phyloP scores from a whole-genome alignment of 1,140 invertebrate genomes.

The Ips typographus region DNA sequence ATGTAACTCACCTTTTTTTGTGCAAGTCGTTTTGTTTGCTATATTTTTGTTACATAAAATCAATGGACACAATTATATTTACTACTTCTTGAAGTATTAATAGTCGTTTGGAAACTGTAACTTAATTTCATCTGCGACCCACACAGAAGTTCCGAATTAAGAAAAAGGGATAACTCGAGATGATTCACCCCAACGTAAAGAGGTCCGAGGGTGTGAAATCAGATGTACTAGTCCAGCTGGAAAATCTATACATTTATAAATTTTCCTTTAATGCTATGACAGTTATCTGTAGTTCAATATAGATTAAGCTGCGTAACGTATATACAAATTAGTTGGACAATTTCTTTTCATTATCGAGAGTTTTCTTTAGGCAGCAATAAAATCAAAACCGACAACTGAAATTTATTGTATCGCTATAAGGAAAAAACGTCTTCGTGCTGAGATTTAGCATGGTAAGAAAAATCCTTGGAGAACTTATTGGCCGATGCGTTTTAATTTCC shows the following conservation, averaged over 20 bases:
- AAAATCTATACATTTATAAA: constrained; percentile 34
- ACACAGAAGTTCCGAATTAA: constrained; percentile 30
- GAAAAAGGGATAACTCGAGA: constrained; percentile 31
- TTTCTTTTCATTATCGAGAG: not conserved
- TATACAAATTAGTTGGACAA: too few relatives aligned
- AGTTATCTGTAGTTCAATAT: too few relatives aligned
- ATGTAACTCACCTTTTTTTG: too few relatives aligned
- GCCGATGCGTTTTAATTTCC: constrained; percentile 36
- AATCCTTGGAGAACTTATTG: constrained; percentile 27
- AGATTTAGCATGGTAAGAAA: constrained; percentile 28
- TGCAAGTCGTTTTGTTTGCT: too few relatives aligned
- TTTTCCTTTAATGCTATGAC: constrained; percentile 3
- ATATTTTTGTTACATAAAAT: too few relatives aligned
- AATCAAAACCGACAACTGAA: constrained; percentile 25
- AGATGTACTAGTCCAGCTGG: constrained; percentile 36
- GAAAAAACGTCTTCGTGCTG: constrained; percentile 26
- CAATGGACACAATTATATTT: too few relatives aligned
- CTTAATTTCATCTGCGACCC: constrained; percentile 12
- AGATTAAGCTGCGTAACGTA: too few relatives aligned
- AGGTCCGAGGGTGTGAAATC: constrained; percentile 34
- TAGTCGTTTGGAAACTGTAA: not conserved
- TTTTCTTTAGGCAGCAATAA: constrained; percentile 11
- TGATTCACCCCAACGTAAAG: constrained; percentile 34
- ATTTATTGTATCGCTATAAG: constrained; percentile 26
- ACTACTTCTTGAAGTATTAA: too few relatives aligned